Conservation (phyloP, 2,888 invertebrate species). For the Nephrotoma guestfalica region DNA sequence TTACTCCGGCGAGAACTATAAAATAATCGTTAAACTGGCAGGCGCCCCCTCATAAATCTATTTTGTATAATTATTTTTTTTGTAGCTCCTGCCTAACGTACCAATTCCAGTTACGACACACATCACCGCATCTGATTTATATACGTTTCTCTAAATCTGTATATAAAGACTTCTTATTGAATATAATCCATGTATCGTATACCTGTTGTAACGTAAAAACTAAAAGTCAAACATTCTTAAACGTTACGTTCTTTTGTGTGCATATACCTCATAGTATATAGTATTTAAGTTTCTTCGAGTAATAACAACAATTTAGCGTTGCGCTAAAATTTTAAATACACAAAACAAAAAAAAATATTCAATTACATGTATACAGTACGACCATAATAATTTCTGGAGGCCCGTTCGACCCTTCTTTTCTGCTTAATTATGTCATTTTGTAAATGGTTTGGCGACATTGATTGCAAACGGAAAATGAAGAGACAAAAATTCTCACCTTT, state of each 20-base stretch:
- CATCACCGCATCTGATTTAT: neutral
- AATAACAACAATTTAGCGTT: conserved; percentile 5
- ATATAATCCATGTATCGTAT: neutral
- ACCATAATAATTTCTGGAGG: neutral
- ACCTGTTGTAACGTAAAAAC: neutral
- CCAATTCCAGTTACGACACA: neutral
- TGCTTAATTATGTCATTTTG: neutral
- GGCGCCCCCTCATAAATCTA: neutral
- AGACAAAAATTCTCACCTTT: neutral
- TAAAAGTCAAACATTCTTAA: neutral
- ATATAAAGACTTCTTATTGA: neutral
- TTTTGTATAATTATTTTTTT: neutral
- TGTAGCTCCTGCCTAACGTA: neutral
- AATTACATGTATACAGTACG: neutral
- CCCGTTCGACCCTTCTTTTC: neutral
- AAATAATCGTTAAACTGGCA: neutral
- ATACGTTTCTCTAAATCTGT: neutral
- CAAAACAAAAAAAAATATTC: neutral
- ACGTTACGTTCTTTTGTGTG: neutral
- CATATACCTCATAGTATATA: neutral
- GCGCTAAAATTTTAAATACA: conserved; percentile 2
- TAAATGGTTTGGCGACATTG: neutral
- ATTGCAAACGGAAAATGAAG: neutral
- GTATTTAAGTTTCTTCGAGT: neutral
- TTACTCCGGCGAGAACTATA: neutral